Conservation (phyloP, 2,888 invertebrate genomes). For the Acrobasis suavella region DNA sequence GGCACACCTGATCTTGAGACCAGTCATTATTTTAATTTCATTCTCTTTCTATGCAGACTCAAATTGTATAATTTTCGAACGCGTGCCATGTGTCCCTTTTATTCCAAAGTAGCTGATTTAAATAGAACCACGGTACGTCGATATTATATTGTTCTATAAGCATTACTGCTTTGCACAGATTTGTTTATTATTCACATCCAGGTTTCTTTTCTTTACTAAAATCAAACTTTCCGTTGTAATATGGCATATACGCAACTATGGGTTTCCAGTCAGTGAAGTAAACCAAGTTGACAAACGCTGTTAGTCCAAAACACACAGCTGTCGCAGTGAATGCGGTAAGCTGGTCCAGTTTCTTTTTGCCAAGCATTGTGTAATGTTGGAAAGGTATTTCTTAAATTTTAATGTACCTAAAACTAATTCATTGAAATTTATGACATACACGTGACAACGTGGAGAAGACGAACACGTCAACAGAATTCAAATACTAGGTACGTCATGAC, state of each 20-base stretch:
- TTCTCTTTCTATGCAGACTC: slow-evolving; percentile 58
- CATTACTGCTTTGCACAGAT: slow-evolving; percentile 10
- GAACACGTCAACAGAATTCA: too few relatives aligned
- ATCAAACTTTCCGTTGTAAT: slow-evolving; percentile 86
- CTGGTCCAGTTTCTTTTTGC: slow-evolving; percentile 83
- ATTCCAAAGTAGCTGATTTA: slow-evolving; percentile 35
- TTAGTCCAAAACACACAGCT: slow-evolving; percentile 81
- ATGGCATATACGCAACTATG: slow-evolving; percentile 86
- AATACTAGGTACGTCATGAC: too few relatives aligned
- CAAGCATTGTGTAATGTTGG: slow-evolving; percentile 33
- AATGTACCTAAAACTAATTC: too few relatives aligned
- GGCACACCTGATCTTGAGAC: slow-evolving; percentile 76
- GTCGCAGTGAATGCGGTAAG: slow-evolving; percentile 75
- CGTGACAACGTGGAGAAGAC: too few relatives aligned
- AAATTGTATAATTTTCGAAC: slow-evolving; percentile 47
- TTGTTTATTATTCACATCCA: slow-evolving; percentile 29
- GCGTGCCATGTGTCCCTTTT: slow-evolving; percentile 51
- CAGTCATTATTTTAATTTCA: slow-evolving; percentile 70
- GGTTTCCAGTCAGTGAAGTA: slow-evolving; percentile 91
- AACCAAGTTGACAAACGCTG: slow-evolving; percentile 76
- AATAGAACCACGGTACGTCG: slow-evolving; percentile 15
- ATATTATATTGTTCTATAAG: slow-evolving; percentile 20
- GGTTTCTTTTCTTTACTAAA: slow-evolving; percentile 35
- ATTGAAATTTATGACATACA: too few relatives aligned
- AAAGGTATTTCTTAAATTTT: background rate